Conservation (phyloP, 1,140 invertebrate species). For the Pomacea maculata region DNA sequence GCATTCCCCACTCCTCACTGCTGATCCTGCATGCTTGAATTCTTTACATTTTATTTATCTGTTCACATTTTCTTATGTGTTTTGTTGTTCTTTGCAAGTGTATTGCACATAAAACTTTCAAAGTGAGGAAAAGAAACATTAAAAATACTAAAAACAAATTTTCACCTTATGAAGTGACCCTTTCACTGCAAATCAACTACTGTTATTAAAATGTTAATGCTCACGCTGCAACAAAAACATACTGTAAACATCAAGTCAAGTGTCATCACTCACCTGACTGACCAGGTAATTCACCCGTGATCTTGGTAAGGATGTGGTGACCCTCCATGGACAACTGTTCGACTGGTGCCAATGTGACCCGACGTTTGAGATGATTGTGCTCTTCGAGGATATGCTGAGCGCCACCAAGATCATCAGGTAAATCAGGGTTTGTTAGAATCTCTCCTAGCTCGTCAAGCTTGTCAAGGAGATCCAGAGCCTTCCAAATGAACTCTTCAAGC, state of each 20-base stretch:
- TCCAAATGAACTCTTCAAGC: conserved; percentile 95
- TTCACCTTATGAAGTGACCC: no score
- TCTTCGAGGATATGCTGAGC: conserved; percentile 90
- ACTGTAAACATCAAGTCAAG: background rate
- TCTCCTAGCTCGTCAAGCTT: conserved; percentile 83
- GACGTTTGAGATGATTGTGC: conserved; percentile 93
- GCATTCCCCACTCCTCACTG: no score
- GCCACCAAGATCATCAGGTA: conserved; percentile 83
- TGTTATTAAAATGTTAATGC: background rate
- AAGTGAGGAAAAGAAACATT: background rate
- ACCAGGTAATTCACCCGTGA: conserved; percentile 52
- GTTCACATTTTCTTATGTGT: no score
- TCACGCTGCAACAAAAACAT: background rate
- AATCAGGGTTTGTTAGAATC: conserved; percentile 79
- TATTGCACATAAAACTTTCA: background rate
- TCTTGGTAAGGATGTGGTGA: conserved; percentile 53
- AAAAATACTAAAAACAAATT: background rate
- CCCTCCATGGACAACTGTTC: conserved; percentile 87
- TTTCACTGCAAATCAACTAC: no score
- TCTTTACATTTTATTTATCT: no score
- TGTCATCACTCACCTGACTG: conserved; percentile 22
- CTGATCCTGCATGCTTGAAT: no score
- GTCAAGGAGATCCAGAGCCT: conserved; percentile 90
- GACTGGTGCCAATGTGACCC: conserved; percentile 90
- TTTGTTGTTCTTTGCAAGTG: no score